Conservation (phyloP, 2,888 invertebrate genomes). For the Synergus umbraculus region DNA sequence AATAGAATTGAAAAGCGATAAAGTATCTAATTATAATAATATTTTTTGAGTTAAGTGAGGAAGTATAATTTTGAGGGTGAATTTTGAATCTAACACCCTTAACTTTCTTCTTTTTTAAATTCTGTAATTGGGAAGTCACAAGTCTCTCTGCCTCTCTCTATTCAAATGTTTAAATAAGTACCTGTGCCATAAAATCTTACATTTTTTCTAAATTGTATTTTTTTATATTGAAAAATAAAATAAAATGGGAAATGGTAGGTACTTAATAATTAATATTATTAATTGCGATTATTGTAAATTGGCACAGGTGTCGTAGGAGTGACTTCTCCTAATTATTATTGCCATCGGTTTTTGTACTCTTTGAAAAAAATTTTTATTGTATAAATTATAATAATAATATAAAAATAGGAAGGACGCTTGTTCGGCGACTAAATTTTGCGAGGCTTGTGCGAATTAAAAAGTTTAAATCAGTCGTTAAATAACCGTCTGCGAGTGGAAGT, state of each 20-base stretch:
- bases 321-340: slow-evolving; percentile 26
- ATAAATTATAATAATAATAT: not conserved
- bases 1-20: too few species aligned
- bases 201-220: not conserved
- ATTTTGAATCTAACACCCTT: not conserved
- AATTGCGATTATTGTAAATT: not conserved
- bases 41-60: too few species aligned
- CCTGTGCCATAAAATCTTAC: not conserved
- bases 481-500: slow-evolving; percentile 20
- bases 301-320: slow-evolving; percentile 8
- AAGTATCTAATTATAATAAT: too few species aligned
- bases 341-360: slow-evolving; percentile 16
- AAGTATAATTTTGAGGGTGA: too few species aligned
- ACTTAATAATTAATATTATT: slow-evolving; percentile 19
- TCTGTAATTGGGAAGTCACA: slow-evolving; percentile 22
- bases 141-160: slow-evolving; percentile 12
- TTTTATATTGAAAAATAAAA: not conserved
- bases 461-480: slow-evolving; percentile 9
- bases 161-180: not conserved
- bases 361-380: slow-evolving; percentile 22
- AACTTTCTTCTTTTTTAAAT: not conserved
- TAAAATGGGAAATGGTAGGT: slow-evolving; percentile 24
- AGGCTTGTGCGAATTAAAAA: slow-evolving; percentile 14
- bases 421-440: slow-evolving; percentile 10
- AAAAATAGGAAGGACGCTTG: slow-evolving; percentile 12